phyloP scores from a whole-genome alignment of 2,888 invertebrate species.

The Eueremaeus valkanovi region DNA sequence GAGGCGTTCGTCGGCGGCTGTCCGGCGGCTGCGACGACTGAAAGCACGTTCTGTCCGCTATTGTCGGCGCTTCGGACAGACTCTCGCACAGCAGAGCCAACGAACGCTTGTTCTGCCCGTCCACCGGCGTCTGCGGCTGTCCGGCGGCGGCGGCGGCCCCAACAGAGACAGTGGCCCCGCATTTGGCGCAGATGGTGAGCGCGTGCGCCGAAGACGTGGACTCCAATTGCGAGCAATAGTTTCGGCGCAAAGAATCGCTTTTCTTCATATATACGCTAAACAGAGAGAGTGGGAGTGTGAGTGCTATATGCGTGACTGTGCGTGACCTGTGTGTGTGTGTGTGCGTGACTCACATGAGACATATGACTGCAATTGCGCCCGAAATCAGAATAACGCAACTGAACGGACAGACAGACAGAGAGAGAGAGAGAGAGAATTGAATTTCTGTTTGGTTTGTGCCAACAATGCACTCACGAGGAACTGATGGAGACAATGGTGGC shows the following conservation, averaged over 20 bases:
- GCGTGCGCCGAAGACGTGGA: neutral
- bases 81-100: too few relatives aligned
- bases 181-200: constrained; percentile 35
- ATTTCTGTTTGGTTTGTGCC: too few relatives aligned
- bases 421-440: too few relatives aligned
- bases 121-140: too few relatives aligned
- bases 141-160: neutral
- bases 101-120: too few relatives aligned
- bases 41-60: neutral
- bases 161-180: constrained; percentile 25
- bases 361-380: constrained; percentile 46
- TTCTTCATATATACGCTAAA: constrained; percentile 38
- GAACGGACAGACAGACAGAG: too few relatives aligned
- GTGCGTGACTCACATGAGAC: constrained; percentile 45
- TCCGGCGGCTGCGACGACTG: too few relatives aligned
- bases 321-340: too few relatives aligned
- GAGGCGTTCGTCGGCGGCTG: too few relatives aligned
- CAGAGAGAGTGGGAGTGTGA: neutral
- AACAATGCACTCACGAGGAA: too few relatives aligned
- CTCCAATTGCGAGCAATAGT: too few relatives aligned
- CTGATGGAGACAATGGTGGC: constrained; percentile 47
- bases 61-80: neutral
- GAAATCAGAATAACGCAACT: constrained; percentile 47
- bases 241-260: constrained; percentile 30
- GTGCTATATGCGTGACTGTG: too few relatives aligned